Conservation (phyloP, 1,140 invertebrate genomes). For the Musca domestica region DNA sequence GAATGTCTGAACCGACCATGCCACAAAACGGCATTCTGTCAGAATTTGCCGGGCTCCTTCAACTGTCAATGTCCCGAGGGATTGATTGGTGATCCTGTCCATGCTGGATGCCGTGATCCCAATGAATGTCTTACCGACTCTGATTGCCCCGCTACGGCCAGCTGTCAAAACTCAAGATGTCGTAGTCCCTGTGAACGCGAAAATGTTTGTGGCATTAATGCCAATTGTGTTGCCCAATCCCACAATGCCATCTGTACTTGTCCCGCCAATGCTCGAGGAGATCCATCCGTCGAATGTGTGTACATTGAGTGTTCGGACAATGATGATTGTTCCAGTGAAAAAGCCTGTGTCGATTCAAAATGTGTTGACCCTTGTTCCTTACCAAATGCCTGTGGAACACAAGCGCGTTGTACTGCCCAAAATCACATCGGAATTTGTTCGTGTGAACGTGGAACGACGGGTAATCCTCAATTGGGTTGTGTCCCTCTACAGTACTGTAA, state of each 20-base stretch:
- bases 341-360: conserved; percentile 75
- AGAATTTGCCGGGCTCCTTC: conserved; percentile 75
- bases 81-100: conserved; percentile 73
- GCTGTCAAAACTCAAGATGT: conserved; percentile 75
- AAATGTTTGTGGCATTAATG: conserved; percentile 70
- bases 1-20: conserved; percentile 77
- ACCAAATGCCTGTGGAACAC: conserved; percentile 77
- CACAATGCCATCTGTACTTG: conserved; percentile 75
- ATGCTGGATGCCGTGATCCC: conserved; percentile 68
- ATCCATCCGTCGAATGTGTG: conserved; percentile 69
- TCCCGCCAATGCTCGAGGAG: conserved; percentile 70
- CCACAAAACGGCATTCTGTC: conserved; percentile 72
- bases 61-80: conserved; percentile 73
- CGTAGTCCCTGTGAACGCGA: conserved; percentile 73
- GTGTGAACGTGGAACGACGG: conserved; percentile 77
- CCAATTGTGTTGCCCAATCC: conserved; percentile 66
- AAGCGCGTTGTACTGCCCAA: conserved; percentile 68
- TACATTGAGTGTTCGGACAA: conserved; percentile 76
- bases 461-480: conserved; percentile 81
- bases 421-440: conserved; percentile 77
- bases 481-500: conserved; percentile 76
- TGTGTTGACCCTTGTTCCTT: conserved; percentile 79
- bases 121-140: conserved; percentile 77
- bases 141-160: conserved; percentile 75
- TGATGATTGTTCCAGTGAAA: conserved; percentile 68